Base-by-base conservation (phyloP, 1,140 invertebrate species). In the Papilio polyxenes region DNA sequence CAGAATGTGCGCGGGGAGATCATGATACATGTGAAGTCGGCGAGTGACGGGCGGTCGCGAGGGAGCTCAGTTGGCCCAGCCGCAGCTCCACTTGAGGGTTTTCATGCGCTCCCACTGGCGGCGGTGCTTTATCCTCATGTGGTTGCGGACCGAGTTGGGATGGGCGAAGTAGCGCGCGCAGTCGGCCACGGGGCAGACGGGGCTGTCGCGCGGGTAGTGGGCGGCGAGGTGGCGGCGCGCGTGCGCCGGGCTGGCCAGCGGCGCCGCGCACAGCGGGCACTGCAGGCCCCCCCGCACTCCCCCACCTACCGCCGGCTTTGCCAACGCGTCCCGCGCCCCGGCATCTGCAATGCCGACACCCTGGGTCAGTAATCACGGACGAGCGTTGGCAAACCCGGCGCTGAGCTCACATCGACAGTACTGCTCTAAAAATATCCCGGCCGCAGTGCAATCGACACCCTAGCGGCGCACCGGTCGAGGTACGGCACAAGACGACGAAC, bases 121-220 rank as follows among this genome's bases (percentile, higher is more conserved):
- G 1, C 96, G 95, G 92, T 97, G 97, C 92, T 97, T 98, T 83
- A 97, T 95, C 83, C 97, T 95, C 97, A 98, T 97, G 92, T 98
- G 97, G 92, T 98, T 98, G 83, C 97, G 95, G 51, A 97, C 97
- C 59, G 97, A 97, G 92, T 97, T 98, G 8, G 97, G 97, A 93
- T 98, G 97, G 59, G 96, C 95, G 92, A 97, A 97, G 81, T 95
- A 95, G 84, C 97, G 96, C 56, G 96, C 96, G 90, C 97, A 98
- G 75, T 96, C 95, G 37, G 95, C 93, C 53, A 98, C 97, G 10
- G 97, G 97, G 93, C 97, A 97, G 59, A 96, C 95, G 56, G 97
- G 96, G 91, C 97, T 97, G 92, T 97, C 97, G 84, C 97, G 95
- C 9, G 97, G 97, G 93, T 97, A 98, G 92, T 98, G 97, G 80